phyloP scores from a whole-genome alignment of 2,888 invertebrate genomes.

The Rotaria macrura region DNA sequence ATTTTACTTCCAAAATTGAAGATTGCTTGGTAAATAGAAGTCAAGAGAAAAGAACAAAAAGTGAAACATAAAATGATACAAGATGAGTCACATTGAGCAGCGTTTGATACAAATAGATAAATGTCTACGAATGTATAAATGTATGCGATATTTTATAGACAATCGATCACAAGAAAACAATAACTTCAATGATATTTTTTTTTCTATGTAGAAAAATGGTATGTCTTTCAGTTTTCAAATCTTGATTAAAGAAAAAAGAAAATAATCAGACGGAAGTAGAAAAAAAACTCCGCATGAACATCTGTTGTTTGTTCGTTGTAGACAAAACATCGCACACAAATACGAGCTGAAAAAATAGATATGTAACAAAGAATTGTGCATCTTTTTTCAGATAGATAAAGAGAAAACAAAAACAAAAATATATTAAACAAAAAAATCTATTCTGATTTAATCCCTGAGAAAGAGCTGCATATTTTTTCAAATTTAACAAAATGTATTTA shows the following conservation, averaged over 20 bases:
- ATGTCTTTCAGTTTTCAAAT: neutral
- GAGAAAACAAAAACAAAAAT: neutral
- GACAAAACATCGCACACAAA: neutral
- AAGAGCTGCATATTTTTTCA: neutral
- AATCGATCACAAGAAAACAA: neutral
- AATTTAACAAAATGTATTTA: neutral
- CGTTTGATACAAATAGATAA: neutral
- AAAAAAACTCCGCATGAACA: neutral
- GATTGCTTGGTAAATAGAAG: neutral
- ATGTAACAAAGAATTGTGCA: neutral
- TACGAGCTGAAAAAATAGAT: neutral
- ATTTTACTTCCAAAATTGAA: neutral
- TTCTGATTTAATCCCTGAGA: neutral
- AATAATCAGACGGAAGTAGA: neutral
- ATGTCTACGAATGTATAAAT: neutral
- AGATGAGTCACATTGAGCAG: neutral
- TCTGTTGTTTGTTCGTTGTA: neutral
- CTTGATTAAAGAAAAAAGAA: neutral
- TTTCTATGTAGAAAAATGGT: neutral
- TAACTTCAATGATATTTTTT: neutral
- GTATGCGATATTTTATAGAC: neutral
- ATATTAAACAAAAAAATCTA: neutral
- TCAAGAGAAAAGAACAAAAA: neutral
- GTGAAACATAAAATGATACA: neutral
- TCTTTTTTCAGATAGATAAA: neutral